Evolutionary conservation across 2,888 invertebrate genomes (phyloP), one percentile per base, ranked within the genome.

Genomic region (Acrobasis repandana): DNA sequence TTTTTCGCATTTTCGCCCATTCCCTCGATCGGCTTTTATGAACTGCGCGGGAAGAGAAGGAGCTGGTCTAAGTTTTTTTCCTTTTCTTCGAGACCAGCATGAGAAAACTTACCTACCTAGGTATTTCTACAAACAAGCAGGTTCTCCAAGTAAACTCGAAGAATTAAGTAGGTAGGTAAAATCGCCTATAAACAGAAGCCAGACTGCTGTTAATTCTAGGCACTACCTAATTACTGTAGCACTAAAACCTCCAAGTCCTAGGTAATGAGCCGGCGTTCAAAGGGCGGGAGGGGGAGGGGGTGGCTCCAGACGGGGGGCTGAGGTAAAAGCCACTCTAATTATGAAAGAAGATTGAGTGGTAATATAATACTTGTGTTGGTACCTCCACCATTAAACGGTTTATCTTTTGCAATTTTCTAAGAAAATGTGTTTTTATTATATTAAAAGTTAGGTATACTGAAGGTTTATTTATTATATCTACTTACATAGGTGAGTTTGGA

Each of bases 321-420:
- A 77, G 80, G 83, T 84, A 79, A 82, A 85, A 85, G 86, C 85
- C 85, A 85, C 84, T 87, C 83, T 88, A 90, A 90, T 90, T 90
- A 90, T 89, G 88, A 88, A 89, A 87, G 88, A 89, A 90, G 87
- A 90, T 90, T 86, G 90, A 84, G 79, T 79, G 82, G 85, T 80
- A 82, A 81, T 79, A 75, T 76, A 78, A 75, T 72, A 73, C 62
- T 65, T 68, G 66, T 54, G 65, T 61, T 64, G 61, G 67, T 62
- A 63, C 64, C 61, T 63, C 61, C 52, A 59, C 60, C 38, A 61
- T 65, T 57, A 63, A 61, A 60, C 34, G 52, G 36, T 57, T 58
- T 50, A 58, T 56, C 51, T 57, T 61, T 63, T 16, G 33, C 58
- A 56, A 58, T 46, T 56, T 56, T 56, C 9, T n/a, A 10, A 50